Conservation (phyloP, 2,113 vertebrate species). For the Cyphomyrus plagiostoma region DNA sequence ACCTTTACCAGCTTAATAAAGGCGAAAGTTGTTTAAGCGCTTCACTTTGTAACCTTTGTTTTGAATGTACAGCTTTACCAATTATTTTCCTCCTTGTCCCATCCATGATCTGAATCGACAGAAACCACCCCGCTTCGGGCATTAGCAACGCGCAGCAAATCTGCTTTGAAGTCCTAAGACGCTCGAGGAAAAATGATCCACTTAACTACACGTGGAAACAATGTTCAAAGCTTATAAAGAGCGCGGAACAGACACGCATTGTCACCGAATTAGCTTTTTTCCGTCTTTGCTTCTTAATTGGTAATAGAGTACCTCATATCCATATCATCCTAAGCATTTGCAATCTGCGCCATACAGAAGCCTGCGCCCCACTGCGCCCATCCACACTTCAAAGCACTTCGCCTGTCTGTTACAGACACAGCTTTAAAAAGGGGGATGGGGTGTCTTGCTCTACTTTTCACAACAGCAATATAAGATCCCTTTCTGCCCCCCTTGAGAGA, state of each 20-base stretch:
- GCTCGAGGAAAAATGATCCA: constrained; percentile 89
- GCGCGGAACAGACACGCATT: constrained; percentile 98
- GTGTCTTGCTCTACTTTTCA: constrained; percentile 57
- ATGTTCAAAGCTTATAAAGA: constrained; percentile 98
- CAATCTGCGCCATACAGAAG: constrained; percentile 82
- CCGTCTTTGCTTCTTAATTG: constrained; percentile 75
- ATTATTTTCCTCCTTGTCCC: constrained; percentile 65
- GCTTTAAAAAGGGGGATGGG: constrained; percentile 58
- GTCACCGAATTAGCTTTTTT: constrained; percentile 90
- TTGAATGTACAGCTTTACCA: constrained; percentile 60
- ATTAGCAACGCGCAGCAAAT: constrained; percentile 98
- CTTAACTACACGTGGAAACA: constrained; percentile 89
- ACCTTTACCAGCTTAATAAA: neutral
- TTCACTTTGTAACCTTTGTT: constrained; percentile 17
- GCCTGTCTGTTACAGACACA: constrained; percentile 88
- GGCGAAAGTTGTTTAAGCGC: neutral
- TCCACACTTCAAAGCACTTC: constrained; percentile 90
- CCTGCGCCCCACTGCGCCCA: constrained; percentile 83
- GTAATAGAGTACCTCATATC: constrained; percentile 81
- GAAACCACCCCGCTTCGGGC: constrained; percentile 57
- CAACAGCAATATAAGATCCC: constrained; percentile 61
- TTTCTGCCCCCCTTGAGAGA: constrained; percentile 46
- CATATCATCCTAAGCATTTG: constrained; percentile 75
- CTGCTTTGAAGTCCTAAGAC: constrained; percentile 98
- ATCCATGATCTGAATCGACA: neutral